These are phyloP conservation scores for Tipula confusa DNA, from an alignment of 2,888 invertebrate species.

Conservation along the genomic window DNA sequence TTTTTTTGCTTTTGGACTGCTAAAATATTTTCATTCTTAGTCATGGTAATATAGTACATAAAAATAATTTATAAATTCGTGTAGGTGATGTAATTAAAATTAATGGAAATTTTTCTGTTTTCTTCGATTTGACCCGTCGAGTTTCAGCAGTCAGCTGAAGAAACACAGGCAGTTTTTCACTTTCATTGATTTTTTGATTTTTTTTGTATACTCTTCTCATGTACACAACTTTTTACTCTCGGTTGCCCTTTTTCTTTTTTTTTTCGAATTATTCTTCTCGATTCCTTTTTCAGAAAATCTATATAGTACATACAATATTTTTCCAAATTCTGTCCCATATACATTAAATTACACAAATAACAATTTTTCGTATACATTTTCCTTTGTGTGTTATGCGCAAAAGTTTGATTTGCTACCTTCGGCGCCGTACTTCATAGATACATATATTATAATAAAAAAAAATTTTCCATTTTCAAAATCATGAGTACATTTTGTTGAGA, in stretches of 20 bases:
- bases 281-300: conserved; percentile 1
- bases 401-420: conserved; percentile 20
- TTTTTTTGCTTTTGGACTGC: neutral
- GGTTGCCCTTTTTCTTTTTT: neutral
- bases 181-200: conserved; percentile 20
- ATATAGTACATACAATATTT: too few relatives aligned
- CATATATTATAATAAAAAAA: neutral
- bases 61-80: neutral
- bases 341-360: neutral
- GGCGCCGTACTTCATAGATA: neutral
- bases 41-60: neutral
- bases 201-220: neutral
- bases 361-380: neutral
- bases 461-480: neutral
- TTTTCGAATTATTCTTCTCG: neutral
- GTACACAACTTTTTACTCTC: neutral
- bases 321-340: neutral
- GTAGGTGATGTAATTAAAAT: neutral
- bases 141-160: neutral
- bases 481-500: conserved; percentile 20
- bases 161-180: neutral
- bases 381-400: neutral
- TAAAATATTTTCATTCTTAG: neutral
- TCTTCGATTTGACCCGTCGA: neutral
- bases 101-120: neutral